Percentiles rank a stretch among this genome's conserved stretches.
phyloP scores from a whole-genome alignment of 2,888 invertebrate genomes.

The Lochmaea capreae region DNA sequence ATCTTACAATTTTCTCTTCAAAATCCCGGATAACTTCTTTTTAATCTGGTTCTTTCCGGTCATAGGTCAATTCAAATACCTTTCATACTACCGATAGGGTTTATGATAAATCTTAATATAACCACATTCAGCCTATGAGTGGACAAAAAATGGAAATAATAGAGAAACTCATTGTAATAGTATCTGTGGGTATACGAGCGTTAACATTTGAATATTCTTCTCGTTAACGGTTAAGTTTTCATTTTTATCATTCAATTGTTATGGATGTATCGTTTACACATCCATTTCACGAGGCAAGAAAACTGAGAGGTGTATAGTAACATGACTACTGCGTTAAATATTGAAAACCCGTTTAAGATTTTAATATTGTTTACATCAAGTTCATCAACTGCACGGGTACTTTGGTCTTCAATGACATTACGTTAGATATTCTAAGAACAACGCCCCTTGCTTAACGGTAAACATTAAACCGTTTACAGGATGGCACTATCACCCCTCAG shows the following conservation, averaged over 20 bases:
- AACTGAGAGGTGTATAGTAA: constrained; percentile 3
- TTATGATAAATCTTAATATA: too few species aligned
- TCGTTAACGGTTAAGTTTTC: neutral
- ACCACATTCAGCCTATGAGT: too few species aligned
- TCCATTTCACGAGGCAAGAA: neutral
- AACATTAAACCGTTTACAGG: neutral
- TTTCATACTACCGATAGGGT: too few species aligned
- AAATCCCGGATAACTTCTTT: too few species aligned
- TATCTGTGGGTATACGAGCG: neutral
- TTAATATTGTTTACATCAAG: constrained; percentile 11
- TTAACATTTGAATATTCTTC: neutral
- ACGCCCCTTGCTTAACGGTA: neutral
- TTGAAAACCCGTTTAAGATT: constrained; percentile 5
- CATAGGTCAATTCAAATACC: too few species aligned
- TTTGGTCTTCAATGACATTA: neutral
- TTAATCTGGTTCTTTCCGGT: too few species aligned
- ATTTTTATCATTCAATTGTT: neutral
- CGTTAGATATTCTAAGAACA: neutral
- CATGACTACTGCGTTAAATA: constrained; percentile 2
- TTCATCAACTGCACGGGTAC: neutral
- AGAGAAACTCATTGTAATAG: too few species aligned
- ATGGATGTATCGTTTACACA: neutral
- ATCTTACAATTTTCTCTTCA: too few species aligned
- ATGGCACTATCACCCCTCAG: neutral
- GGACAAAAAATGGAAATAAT: too few species aligned